Evolutionary conservation across 2,888 invertebrate genomes (phyloP).

Genomic region (Scaptomyza cyrtandrae): DNA sequence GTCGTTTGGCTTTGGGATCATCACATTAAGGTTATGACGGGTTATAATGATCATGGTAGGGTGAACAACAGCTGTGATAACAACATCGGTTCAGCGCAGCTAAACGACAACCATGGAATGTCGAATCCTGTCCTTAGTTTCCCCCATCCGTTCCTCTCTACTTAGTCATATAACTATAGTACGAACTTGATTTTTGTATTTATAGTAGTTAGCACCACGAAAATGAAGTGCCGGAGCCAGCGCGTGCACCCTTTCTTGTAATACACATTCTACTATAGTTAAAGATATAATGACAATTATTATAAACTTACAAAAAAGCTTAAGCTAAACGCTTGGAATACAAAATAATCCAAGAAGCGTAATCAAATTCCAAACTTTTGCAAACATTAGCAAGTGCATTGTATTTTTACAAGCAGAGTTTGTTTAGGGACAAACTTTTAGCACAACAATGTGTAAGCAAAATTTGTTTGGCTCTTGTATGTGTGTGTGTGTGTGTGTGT

Average conservation of each 20-base stretch:
- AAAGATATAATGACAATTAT: neutral
- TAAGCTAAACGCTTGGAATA: neutral
- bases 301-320: neutral
- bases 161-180: no score
- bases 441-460: slow-evolving; percentile 9
- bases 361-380: slow-evolving; percentile 15
- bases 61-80: no score
- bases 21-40: no score
- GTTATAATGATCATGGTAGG: no score
- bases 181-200: no score
- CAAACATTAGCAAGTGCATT: slow-evolving; percentile 28
- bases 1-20: no score
- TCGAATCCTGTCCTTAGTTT: no score
- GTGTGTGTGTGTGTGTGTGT: neutral
- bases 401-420: slow-evolving; percentile 10
- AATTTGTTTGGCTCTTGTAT: neutral
- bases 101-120: no score
- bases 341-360: neutral
- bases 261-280: neutral
- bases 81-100: no score
- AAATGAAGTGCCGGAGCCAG: no score
- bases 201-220: no score
- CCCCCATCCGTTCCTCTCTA: no score
- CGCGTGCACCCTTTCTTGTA: neutral
- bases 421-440: neutral